Base-by-base conservation (phyloP, 2,797 vertebrate species). In the Otolemur crassicaudatus region DNA sequence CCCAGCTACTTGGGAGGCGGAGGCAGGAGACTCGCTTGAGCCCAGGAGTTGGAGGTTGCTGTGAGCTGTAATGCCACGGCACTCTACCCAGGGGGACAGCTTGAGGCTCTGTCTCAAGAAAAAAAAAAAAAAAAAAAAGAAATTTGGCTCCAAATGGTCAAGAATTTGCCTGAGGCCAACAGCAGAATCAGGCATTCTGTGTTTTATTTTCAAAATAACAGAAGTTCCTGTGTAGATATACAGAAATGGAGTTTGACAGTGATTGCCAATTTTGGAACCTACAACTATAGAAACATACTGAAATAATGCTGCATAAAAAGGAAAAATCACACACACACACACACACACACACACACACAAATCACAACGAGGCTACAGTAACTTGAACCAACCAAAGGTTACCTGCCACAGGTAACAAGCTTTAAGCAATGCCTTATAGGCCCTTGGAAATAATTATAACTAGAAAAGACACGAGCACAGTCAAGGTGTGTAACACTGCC, bases 191-290 rank as follows among this genome's bases (percentile, higher is more conserved):
- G 72, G 8, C 31, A 46, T 61, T 73, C 19, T 49, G 2, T 3
- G 4, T 53, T 88, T 77, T 91, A 25, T 87, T 75, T 92, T 76
- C 14, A 92, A 65, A 92, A 17, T 84, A 84, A 85, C 8, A 86
- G 11, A 5, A 3, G 37, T 60, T 80, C 37, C 43, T 80, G 92
- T 9, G 34, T 8, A 61, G 60, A 73, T 40, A 87, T 34, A 69
- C 76, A 88, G 12, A 92, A 89, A 81, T 20, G 11, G 29, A 84
- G 37, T 90, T 53, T 65, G 60, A 94, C 37, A 53, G 37, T 76
- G 67, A 77, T n/a, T 10, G 81, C 43, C 65, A 27, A 56, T 77
- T 85, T 56, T 79, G n/a, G 34, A 80, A 94, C 9, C 31, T 29
- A 20, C 7, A 53, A 53, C 46, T 81, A 49, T 1, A 29, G 25